phyloP scores from a whole-genome alignment of 1,140 invertebrate genomes.

The Megalonaias nervosa region DNA sequence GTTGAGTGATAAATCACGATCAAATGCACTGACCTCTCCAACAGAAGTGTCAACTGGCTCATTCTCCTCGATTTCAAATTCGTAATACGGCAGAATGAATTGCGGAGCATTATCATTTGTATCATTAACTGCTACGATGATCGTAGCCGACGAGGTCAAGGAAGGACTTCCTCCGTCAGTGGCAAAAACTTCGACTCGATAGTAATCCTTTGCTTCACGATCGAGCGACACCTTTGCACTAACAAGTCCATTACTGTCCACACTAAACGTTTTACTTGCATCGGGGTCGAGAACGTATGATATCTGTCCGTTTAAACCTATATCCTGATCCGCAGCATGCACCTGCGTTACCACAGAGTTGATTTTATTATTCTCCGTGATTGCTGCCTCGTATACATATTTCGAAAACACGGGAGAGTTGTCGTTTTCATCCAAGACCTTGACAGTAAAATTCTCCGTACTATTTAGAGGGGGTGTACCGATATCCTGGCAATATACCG shows the following conservation, averaged over 20 bases:
- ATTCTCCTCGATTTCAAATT: constrained; percentile 53
- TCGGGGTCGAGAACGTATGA: constrained; percentile 13
- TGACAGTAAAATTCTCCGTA: constrained; percentile 26
- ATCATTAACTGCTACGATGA: constrained; percentile 77
- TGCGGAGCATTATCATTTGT: constrained; percentile 73
- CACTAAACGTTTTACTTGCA: not conserved
- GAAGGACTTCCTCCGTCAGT: constrained; percentile 83
- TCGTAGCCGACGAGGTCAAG: constrained; percentile 39
- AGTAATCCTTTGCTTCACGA: constrained; percentile 79
- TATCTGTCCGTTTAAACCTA: constrained; percentile 84
- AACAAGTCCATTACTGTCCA: constrained; percentile 83
- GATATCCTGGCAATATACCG: constrained; percentile 23
- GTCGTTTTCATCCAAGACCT: constrained; percentile 35
- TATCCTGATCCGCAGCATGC: constrained; percentile 93
- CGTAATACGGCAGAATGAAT: constrained; percentile 41
- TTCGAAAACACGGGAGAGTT: constrained; percentile 27
- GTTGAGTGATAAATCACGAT: constrained; percentile 90
- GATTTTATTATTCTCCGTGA: constrained; percentile 75
- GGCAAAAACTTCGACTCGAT: constrained; percentile 88
- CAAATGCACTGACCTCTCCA: constrained; percentile 87
- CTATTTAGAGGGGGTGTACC: constrained; percentile 15
- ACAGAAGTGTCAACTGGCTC: constrained; percentile 74
- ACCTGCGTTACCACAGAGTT: constrained; percentile 92
- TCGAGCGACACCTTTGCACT: constrained; percentile 88
- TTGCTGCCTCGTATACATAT: constrained; percentile 7